Evolutionary conservation across 2,888 invertebrate genomes (phyloP).

Genomic region (Pyrgus malvae): DNA sequence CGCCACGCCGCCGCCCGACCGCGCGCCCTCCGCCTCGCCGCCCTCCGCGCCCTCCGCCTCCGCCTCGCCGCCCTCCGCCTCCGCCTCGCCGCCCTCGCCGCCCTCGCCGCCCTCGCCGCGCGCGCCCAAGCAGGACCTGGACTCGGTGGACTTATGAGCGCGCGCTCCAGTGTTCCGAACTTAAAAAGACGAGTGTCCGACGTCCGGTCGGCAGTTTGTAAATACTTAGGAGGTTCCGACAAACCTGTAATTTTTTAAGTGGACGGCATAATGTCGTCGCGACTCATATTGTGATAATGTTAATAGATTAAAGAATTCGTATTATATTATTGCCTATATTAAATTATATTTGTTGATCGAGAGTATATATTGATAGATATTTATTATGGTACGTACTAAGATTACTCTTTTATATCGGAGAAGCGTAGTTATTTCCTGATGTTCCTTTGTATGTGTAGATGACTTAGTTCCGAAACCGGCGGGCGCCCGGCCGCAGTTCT

Average conservation of each 20-base stretch:
- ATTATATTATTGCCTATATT: constrained; percentile 69
- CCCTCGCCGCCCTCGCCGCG: constrained; percentile 65
- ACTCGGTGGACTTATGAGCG: constrained; percentile 86
- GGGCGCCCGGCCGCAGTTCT: constrained; percentile 42
- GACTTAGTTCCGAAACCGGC: constrained; percentile 40
- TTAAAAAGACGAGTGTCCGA: constrained; percentile 48
- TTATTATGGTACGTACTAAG: constrained; percentile 65
- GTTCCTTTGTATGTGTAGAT: constrained; percentile 51
- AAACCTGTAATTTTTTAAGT: constrained; percentile 51
- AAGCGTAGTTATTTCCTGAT: constrained; percentile 50
- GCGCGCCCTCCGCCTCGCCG: constrained; percentile 79
- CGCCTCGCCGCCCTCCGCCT: constrained; percentile 76
- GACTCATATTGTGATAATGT: constrained; percentile 71
- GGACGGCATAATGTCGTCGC: constrained; percentile 62
- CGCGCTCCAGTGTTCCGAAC: constrained; percentile 33
- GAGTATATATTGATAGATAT: constrained; percentile 75
- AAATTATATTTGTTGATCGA: constrained; percentile 76
- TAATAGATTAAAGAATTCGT: constrained; percentile 63
- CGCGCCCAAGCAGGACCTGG: constrained; percentile 87
- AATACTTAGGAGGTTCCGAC: constrained; percentile 47
- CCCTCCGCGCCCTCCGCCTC: constrained; percentile 33
- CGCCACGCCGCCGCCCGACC: constrained; percentile 80
- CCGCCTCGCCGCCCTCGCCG: constrained; percentile 39
- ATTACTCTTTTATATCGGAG: constrained; percentile 60
- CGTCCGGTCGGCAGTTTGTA: constrained; percentile 47